Evolutionary conservation across 2,888 invertebrate species (phyloP), one percentile per base, ranked within the genome.

Genomic region (Oconnorella tubifera): DNA sequence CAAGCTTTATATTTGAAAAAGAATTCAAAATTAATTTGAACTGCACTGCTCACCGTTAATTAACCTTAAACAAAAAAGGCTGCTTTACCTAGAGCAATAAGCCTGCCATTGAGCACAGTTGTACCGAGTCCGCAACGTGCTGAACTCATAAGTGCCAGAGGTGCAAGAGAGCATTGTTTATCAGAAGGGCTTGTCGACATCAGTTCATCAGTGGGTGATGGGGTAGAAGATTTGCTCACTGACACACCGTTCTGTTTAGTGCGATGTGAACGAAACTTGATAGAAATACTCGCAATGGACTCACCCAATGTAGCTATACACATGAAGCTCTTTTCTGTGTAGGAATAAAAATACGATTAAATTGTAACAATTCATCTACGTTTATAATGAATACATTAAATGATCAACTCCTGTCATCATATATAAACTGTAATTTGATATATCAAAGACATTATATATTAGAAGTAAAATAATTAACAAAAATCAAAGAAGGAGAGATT

Each of bases 91-190:
- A 90, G 90, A 66, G 89, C 90, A 71, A 92, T 83, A 56, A 92
- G 85, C 59, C 87, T 87, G 56, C 87, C 87, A 72, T 87, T 85
- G 65, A 89, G 83, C 77, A 87, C 87, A 50, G 88, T 89, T 67
- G 89, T 87, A 63, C 91, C 92, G 63, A 88, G 87, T 59, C 90
- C 89, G 83, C 90, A 90, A 70, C 91, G 86, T 55, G 87, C 86
- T 58, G 85, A 85, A 55, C 85, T 85, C 88, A 89, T 88, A 2
- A 48, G 53, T 2, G 64, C 62, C 49, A 71, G 63, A 25, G 70
- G 65, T 19, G 49, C 62, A 55, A 68, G 53, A 27, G 63, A 66
- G 33, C 63, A 66, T 67, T 71, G 53, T 51, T 68, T 29, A 69
- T 74, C 10, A 70, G 71, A 48, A 56, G 65, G 65, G 31, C 59